These are phyloP conservation scores for Mantis religiosa DNA, from an alignment of 2,888 invertebrate species.

Conservation along the genomic window DNA sequence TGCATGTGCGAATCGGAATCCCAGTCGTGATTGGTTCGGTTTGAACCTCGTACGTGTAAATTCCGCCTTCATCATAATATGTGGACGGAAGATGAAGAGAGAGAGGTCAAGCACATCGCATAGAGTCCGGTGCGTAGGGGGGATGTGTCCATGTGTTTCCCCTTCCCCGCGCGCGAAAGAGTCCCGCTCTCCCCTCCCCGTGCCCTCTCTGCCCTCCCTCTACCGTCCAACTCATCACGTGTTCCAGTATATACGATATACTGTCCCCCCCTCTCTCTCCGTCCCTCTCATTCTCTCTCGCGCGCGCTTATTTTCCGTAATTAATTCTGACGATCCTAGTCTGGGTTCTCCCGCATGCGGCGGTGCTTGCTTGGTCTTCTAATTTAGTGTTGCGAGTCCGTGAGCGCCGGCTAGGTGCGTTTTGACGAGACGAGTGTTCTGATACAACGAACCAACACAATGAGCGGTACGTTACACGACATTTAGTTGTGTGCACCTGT, in stretches of 20 bases:
- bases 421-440: background rate
- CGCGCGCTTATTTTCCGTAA: slow-evolving; percentile 30
- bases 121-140: background rate
- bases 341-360: slow-evolving; percentile 17
- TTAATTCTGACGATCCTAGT: slow-evolving; percentile 27
- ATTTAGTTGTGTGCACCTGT: background rate
- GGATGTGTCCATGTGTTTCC: background rate
- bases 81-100: background rate
- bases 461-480: background rate
- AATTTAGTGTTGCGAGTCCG: slow-evolving; percentile 28
- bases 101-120: background rate
- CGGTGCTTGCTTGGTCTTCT: slow-evolving; percentile 21
- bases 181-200: slow-evolving; percentile 8
- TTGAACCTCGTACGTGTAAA: background rate
- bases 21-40: background rate
- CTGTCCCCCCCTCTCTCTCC: background rate
- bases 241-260: background rate
- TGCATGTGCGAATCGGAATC: background rate
- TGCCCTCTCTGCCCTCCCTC: slow-evolving; percentile 11
- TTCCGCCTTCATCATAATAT: background rate
- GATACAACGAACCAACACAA: background rate
- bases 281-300: slow-evolving; percentile 19
- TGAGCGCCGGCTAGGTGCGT: slow-evolving; percentile 23
- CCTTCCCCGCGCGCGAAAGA: background rate
- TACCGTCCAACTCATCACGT: slow-evolving; percentile 27